Conservation (phyloP, 2,888 invertebrate species). For the Drosophila recens region DNA sequence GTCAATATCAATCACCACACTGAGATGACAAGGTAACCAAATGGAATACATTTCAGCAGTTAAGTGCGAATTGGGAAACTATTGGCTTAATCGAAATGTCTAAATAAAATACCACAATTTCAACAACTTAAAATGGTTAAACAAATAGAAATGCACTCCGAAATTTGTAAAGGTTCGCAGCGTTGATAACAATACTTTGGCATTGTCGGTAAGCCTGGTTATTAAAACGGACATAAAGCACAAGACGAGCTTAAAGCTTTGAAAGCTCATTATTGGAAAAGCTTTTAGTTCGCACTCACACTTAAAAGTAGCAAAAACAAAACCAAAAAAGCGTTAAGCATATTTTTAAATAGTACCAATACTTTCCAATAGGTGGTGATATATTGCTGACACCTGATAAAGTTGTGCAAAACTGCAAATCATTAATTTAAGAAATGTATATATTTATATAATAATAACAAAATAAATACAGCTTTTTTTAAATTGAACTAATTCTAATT, state of each 20-base stretch:
- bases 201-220: slow-evolving; percentile 21
- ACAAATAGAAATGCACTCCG: too few species aligned
- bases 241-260: neutral
- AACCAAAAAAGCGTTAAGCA: neutral
- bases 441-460: neutral
- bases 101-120: neutral
- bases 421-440: neutral
- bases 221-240: slow-evolving; percentile 9
- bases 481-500: neutral
- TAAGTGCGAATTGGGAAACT: slow-evolving; percentile 13
- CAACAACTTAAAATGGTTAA: neutral
- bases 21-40: slow-evolving; percentile 4
- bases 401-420: neutral
- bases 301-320: neutral
- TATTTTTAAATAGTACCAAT: neutral
- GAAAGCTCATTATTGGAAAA: neutral
- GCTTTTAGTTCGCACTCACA: neutral
- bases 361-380: slow-evolving; percentile 4
- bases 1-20: slow-evolving; percentile 12
- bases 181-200: slow-evolving; percentile 12
- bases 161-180: neutral
- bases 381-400: neutral
- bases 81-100: slow-evolving; percentile 10
- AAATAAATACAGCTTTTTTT: too few species aligned
- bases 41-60: slow-evolving; percentile 27